Evolutionary conservation across 2,888 invertebrate genomes (phyloP).

Genomic region (Machimus atricapillus): DNA sequence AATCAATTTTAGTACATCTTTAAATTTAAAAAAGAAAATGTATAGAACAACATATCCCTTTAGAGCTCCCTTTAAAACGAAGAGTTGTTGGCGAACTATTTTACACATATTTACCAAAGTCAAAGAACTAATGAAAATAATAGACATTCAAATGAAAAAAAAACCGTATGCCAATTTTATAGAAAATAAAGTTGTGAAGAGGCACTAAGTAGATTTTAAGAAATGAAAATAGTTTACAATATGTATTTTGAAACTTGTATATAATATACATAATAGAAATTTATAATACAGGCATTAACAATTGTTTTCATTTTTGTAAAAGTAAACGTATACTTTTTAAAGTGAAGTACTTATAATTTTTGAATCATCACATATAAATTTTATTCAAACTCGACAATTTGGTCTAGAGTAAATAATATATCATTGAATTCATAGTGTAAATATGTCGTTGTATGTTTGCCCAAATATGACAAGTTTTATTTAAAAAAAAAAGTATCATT

Average conservation of each 20-base stretch:
- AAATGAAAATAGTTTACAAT: not conserved
- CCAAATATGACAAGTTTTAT: not conserved
- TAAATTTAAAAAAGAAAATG: not conserved
- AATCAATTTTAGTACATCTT: not conserved
- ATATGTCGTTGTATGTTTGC: not conserved
- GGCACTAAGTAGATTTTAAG: not conserved
- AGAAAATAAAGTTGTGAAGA: not conserved
- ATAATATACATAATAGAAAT: not conserved
- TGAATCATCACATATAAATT: not conserved
- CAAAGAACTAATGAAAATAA: not conserved
- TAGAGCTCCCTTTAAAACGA: not conserved
- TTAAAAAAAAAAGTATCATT: not conserved
- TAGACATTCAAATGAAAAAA: not conserved
- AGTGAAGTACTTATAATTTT: not conserved
- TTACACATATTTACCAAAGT: not conserved
- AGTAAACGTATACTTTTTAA: not conserved
- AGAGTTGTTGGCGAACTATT: not conserved
- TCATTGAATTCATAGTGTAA: not conserved
- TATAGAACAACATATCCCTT: not conserved
- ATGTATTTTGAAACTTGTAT: not conserved
- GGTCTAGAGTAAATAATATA: not conserved
- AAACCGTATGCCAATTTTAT: not conserved
- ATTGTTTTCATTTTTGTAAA: not conserved
- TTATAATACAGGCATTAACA: not conserved
- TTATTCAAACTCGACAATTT: not conserved